Evolutionary conservation across 2,113 vertebrate species (phyloP).

Genomic region (Anas platyrhynchos): DNA sequence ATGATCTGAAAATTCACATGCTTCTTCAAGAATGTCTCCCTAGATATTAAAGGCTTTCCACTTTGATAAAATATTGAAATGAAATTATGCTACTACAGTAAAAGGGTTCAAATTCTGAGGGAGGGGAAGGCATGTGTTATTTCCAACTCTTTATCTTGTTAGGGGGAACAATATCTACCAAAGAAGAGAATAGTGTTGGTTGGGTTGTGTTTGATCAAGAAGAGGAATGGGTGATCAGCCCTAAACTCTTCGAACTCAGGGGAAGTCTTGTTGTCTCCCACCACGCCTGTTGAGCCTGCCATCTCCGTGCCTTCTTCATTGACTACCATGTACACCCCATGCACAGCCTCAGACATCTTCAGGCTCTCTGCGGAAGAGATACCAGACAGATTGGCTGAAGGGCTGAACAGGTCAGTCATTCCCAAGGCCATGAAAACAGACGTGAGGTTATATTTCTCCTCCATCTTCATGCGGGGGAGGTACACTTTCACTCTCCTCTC

Average conservation of each 20-base stretch:
- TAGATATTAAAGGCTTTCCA: not conserved
- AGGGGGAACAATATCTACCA: conserved; percentile 72
- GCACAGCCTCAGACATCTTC: conserved; percentile 60
- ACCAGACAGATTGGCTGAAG: conserved; percentile 76
- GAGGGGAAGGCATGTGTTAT: not conserved
- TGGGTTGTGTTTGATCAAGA: conserved; percentile 67
- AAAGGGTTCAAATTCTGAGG: not conserved
- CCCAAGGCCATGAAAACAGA: conserved; percentile 41
- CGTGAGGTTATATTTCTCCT: conserved; percentile 41
- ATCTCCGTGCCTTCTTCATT: conserved; percentile 70
- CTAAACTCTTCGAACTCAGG: conserved; percentile 24
- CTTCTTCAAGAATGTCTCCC: not conserved
- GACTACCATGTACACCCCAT: conserved; percentile 69
- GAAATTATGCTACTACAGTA: not conserved
- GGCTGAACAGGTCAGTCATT: conserved; percentile 46
- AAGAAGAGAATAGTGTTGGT: conserved; percentile 66
- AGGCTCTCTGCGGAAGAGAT: conserved; percentile 64
- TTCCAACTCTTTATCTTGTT: not conserved
- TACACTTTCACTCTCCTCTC: conserved; percentile 45
- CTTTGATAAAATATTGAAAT: not conserved
- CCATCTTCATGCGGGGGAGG: conserved; percentile 71
- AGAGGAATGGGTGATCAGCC: conserved; percentile 73
- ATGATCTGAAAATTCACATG: not conserved
- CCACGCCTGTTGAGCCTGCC: not conserved
- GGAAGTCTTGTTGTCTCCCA: not conserved